phyloP scores from a whole-genome alignment of 2,113 vertebrate species.

The Carettochelys insculpta region DNA sequence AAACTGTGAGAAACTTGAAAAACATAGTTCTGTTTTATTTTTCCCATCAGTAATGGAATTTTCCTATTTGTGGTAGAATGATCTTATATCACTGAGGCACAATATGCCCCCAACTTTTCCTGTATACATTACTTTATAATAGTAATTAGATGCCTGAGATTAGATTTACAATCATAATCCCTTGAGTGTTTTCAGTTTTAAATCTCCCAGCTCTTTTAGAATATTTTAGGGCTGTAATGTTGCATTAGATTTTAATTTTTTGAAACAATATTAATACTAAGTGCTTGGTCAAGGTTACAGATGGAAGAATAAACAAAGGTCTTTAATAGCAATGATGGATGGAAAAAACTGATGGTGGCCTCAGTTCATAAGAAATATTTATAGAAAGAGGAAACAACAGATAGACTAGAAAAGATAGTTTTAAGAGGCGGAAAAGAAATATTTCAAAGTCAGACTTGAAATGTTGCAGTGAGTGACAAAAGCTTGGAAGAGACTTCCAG shows the following conservation, averaged over 20 bases:
- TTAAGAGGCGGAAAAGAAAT: neutral
- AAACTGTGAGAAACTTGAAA: neutral
- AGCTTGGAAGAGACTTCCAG: neutral
- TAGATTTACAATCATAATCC: slow-evolving; percentile 11
- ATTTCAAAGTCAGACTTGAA: neutral
- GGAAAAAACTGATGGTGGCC: neutral
- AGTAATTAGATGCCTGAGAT: neutral
- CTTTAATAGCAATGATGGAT: neutral
- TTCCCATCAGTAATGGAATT: neutral
- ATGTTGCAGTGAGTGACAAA: neutral
- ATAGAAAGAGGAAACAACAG: neutral
- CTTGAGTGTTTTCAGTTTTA: neutral
- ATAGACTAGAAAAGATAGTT: neutral
- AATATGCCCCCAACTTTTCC: neutral
- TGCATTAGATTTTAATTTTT: neutral
- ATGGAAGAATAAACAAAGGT: neutral
- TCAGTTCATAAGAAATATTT: neutral
- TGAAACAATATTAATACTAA: neutral
- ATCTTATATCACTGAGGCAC: neutral
- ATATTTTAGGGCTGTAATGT: neutral
- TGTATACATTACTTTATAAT: neutral
- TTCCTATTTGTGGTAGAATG: neutral
- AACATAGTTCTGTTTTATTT: neutral
- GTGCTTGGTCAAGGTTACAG: neutral
- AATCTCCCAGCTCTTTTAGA: neutral